Evolutionary conservation across 2,888 invertebrate species (phyloP), one percentile per base, ranked within the genome.

Genomic region (Vannuccia rotundouncinata): DNA sequence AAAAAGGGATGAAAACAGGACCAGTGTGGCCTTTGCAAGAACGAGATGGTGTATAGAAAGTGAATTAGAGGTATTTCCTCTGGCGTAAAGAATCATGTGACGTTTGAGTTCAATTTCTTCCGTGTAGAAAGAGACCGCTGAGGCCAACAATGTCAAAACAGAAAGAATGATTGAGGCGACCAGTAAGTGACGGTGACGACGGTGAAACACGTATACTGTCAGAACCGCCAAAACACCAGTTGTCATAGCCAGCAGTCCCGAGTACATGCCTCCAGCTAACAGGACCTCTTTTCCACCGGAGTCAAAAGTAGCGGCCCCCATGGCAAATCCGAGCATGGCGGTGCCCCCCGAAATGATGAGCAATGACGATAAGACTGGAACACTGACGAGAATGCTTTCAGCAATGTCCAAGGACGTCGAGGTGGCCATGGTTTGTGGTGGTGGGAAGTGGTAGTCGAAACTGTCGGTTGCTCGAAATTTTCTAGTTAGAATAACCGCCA

Each of bases 371-470:
- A 75, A 13, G 2, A 75, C 75, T 2, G 75, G 75, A 17, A 75
- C 75, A 13, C 30, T 31, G 2, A 31, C 31, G 2, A 29, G 29
- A 5, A 75, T 2, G 27, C 25, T 28, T 27, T 66, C 66, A 5
- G 66, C 66, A 5, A 66, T 66, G 5, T 66, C 66, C 2, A 5
- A 5, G 28, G 30, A 2, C 25, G 30, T 5, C 10, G 75, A 75
- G 45, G 45, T 45, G 17, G 10, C 45, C 5, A 5, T 45, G 5
- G 5, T 5, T 5, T 5, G 17, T 5, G 45, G 45, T 66, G 66
- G 66, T 66, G 66, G 66, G 25, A 66, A 66, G 75, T 75, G 75
- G 75, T 75, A 75, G 13, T 75, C 75, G 30, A 31, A 75, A 27
- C 30, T 75, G 17, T 31, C 31, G 2, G 31, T 75, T 31, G 75